These are phyloP conservation scores for Charadrius vociferus DNA, from an alignment of 2,113 vertebrate genomes.

Conservation along the genomic window DNA sequence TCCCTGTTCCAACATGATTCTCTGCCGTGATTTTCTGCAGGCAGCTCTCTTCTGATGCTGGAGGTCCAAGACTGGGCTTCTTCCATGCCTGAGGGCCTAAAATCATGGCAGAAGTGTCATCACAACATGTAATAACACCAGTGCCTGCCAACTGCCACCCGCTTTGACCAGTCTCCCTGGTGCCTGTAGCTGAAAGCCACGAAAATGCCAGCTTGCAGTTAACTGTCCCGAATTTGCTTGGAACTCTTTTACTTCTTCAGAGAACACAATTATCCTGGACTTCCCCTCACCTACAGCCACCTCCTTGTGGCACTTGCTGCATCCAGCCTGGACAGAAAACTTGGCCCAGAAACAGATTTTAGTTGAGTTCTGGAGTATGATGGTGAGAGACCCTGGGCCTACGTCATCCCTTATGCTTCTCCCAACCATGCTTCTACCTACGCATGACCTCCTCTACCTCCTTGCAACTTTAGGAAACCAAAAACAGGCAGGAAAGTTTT, in stretches of 20 bases:
- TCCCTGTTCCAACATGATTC: constrained; percentile 26
- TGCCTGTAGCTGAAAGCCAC: neutral
- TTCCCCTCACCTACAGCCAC: neutral
- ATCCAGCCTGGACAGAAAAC: neutral
- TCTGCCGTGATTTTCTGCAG: neutral
- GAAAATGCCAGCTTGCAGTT: neutral
- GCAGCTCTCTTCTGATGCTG: neutral
- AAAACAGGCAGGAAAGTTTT: neutral
- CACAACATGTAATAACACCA: neutral
- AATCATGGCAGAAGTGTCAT: neutral
- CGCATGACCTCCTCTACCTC: neutral
- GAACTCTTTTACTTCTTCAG: neutral
- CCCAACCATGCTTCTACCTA: neutral
- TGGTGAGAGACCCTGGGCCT: neutral
- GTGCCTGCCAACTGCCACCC: neutral
- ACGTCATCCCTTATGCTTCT: neutral
- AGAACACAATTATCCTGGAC: neutral
- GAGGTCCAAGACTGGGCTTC: neutral
- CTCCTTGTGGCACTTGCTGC: neutral
- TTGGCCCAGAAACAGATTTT: neutral
- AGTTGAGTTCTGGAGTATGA: neutral
- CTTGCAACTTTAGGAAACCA: neutral
- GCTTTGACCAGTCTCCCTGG: neutral
- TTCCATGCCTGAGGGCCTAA: neutral
- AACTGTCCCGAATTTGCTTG: neutral